phyloP scores from a whole-genome alignment of 1,140 invertebrate species.

The Drosophila lacertosa region DNA sequence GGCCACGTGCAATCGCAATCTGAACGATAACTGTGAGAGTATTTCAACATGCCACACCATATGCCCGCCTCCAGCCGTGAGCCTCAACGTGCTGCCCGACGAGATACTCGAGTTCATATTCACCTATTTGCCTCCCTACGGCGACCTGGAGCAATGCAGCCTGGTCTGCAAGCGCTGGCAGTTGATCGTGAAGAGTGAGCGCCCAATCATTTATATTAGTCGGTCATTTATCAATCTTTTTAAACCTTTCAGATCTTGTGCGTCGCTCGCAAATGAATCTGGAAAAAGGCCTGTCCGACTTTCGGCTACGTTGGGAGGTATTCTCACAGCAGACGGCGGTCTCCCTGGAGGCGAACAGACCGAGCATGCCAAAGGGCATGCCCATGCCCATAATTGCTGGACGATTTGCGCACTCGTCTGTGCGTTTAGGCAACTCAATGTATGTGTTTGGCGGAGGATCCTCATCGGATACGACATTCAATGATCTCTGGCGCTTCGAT shows the following conservation, averaged over 20 bases:
- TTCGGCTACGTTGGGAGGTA: conserved; percentile 74
- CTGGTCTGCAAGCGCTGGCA: conserved; percentile 94
- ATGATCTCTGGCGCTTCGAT: conserved; percentile 98
- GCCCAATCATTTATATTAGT: neutral
- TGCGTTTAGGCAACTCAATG: conserved; percentile 92
- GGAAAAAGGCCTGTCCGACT: conserved; percentile 75
- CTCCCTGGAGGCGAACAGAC: conserved; percentile 33
- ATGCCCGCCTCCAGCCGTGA: conserved; percentile 25
- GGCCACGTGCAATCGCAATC: conserved; percentile 60
- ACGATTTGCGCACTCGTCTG: conserved; percentile 96
- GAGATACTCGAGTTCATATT: conserved; percentile 97
- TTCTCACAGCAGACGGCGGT: conserved; percentile 63
- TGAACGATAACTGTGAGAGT: conserved; percentile 50
- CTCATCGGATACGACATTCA: conserved; percentile 97
- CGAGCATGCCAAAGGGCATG: conserved; percentile 14
- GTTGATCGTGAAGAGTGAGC: conserved; percentile 91
- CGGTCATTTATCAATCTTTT: neutral
- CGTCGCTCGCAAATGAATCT: conserved; percentile 75
- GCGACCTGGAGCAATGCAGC: conserved; percentile 93
- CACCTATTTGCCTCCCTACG: conserved; percentile 94
- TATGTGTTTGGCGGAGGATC: conserved; percentile 98
- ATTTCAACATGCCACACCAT: conserved; percentile 24
- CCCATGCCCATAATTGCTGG: conserved; percentile 90
- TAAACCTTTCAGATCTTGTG: conserved; percentile 62
- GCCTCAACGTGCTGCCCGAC: conserved; percentile 89